Base-by-base conservation (phyloP, 2,797 vertebrate genomes). In the Atherinosoma microstoma region DNA sequence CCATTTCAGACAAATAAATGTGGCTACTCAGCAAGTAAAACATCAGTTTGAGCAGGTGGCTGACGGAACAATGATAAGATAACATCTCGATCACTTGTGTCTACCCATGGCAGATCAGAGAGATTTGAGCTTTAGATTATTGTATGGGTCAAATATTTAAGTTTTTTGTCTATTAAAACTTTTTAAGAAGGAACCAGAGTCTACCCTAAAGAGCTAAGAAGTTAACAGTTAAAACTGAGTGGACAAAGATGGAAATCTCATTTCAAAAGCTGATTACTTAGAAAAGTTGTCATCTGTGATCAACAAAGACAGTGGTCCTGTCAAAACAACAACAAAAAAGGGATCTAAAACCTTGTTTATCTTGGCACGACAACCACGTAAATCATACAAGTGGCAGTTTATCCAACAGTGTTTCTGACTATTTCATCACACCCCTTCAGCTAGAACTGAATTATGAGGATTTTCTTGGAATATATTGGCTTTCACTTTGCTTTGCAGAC, bases 391-490 rank as follows among this genome's bases (percentile, higher is more conserved):
- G 71, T 60, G 53, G 56, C 64, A 70, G 67, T 66, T 57, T 74
- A 72, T 72, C 65, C 73, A 29, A 57, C 47, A 73, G 34, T 67
- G 58, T 89, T 91, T 88, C 83, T 66, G 72, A 64, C 35, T 54
- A 18, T 87, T 91, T 89, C 87, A 87, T 90, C 87, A 87, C 61
- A n/a, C 54, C 56, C 57, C 59, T 67, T 84, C 76, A 74, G 68
- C 79, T 75, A 75, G 72, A 86, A 75, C 79, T 76, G 74, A 80
- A 86, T 84, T 75, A 76, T 11, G 29, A 79, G 73, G 78, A 85
- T 87, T 85, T 84, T 84, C 75, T 67, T 73, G 71, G 69, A 84
- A 76, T 74, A 69, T 77, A 49, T 78, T 47, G 67, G 63, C 59
- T 79, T 84, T 82, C 27, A 13, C 61, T 73, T 56, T 76, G 67